Conservation (phyloP, 2,113 vertebrate genomes). For the Salminus brasiliensis region DNA sequence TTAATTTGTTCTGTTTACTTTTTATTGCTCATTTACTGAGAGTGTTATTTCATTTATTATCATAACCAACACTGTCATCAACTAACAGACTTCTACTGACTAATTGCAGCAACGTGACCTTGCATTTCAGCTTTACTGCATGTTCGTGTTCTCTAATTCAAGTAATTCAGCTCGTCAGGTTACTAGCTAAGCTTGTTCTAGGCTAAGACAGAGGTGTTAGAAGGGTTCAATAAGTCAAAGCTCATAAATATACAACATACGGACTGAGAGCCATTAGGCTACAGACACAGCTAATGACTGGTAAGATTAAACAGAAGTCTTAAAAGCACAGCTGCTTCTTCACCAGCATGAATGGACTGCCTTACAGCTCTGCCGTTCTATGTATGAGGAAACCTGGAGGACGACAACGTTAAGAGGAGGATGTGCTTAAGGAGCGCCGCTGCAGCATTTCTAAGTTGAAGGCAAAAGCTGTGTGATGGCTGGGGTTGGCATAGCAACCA, state of each 20-base stretch:
- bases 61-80: no score
- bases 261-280: background rate
- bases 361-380: constrained; percentile 10
- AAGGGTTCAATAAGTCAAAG: background rate
- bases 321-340: constrained; percentile 10
- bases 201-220: background rate
- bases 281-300: background rate
- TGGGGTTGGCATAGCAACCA: constrained; percentile 55
- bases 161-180: background rate
- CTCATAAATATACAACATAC: background rate
- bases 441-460: constrained; percentile 44
- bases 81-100: no score
- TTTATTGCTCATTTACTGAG: no score
- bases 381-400: background rate
- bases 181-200: no score
- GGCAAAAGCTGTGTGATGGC: constrained; percentile 35
- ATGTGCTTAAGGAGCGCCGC: constrained; percentile 11
- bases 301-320: background rate
- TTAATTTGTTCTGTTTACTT: no score
- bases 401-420: constrained; percentile 30
- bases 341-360: constrained; percentile 19
- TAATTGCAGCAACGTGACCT: background rate
- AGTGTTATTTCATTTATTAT: no score
- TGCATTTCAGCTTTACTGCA: background rate
- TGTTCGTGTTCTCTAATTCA: background rate